These are phyloP conservation scores for Lateolabrax maculatus DNA, from an alignment of 2,797 vertebrate species.

Conservation along the genomic window DNA sequence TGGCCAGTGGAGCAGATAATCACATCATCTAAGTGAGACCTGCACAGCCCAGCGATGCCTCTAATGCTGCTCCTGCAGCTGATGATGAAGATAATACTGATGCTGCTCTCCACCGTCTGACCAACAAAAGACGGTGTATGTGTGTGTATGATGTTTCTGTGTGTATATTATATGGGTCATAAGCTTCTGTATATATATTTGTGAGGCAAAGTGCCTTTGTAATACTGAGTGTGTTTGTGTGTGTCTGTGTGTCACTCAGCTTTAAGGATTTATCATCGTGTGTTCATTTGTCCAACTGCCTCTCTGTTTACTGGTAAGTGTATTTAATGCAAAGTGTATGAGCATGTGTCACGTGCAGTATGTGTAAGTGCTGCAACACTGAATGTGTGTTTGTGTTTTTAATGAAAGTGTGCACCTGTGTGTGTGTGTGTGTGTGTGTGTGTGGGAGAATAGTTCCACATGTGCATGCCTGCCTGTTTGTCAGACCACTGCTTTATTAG, in stretches of 20 bases:
- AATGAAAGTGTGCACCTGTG: not conserved
- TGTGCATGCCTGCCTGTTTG: constrained; percentile 13
- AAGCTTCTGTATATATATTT: constrained; percentile 30
- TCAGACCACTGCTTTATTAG: constrained; percentile 43
- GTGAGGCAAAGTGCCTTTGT: constrained; percentile 10
- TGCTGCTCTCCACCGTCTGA: constrained; percentile 37
- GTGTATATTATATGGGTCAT: constrained; percentile 13
- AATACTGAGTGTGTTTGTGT: constrained; percentile 1
- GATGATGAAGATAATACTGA: constrained; percentile 62
- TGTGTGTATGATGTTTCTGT: constrained; percentile 11
- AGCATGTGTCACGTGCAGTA: not conserved
- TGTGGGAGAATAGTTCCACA: not conserved
- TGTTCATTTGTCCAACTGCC: constrained; percentile 18
- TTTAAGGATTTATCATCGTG: constrained; percentile 12
- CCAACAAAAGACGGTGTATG: constrained; percentile 14
- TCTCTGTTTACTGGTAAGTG: constrained; percentile 21
- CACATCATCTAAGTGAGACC: constrained; percentile 80
- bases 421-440: not conserved
- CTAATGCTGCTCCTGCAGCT: constrained; percentile 58
- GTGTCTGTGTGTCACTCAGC: not conserved
- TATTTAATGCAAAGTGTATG: constrained; percentile 28
- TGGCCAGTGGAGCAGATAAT: constrained; percentile 85
- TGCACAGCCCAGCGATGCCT: constrained; percentile 58
- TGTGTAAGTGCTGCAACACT: not conserved
- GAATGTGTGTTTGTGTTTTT: constrained; percentile 6